Base-by-base conservation (phyloP, 2,888 invertebrate species). In the Hypsopygia costalis region DNA sequence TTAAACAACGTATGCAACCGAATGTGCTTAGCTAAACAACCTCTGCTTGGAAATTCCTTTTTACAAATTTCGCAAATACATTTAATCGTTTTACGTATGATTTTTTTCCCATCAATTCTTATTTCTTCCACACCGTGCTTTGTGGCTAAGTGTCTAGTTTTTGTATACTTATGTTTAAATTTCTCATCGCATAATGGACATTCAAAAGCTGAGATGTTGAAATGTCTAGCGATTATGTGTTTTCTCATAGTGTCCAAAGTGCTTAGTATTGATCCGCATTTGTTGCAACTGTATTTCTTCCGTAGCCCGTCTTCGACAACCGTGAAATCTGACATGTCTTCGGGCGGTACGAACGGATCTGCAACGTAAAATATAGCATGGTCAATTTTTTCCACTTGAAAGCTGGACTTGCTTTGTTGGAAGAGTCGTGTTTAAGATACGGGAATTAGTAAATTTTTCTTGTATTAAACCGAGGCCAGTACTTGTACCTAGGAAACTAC, bases 161-260 rank as follows among this genome's bases (percentile, higher is more conserved):
- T 29, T 16, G 22, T 21, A 37, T 30, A 25, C 22, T 22, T 41
- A 11, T 30, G 32, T 10, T 34, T 40, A 4, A 44, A 44, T 8
- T 27, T 27, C 5, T 31, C 34, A 0, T 36, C 34, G 29, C 47
- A 47, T n/a, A 41, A 8, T 2, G 39, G 6, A 12, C 47, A 47
- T 7, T 36, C 6, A 4, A 8, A 35, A 2, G 11, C 6, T 7
- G 6, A 6, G 0, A 7, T 8, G 1, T 40, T 36, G 6, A 40
- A 33, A 29, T 43, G 39, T 0, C 7, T 8, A 1, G 8, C 11
- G 0, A 6, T 10, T 1, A 46, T 36, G 20, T 46, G 46, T 0
- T 4, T 25, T 0, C 16, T 31, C 1, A 46, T 27, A 11, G 11
- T 27, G 7, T 29, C 22, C 0, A 11, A n/a, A 3, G 35, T 21